A percentile compares a stretch with the other conserved stretches of the same genome.
phyloP scores from a whole-genome alignment of 2,113 vertebrate genomes.

The Charina bottae region DNA sequence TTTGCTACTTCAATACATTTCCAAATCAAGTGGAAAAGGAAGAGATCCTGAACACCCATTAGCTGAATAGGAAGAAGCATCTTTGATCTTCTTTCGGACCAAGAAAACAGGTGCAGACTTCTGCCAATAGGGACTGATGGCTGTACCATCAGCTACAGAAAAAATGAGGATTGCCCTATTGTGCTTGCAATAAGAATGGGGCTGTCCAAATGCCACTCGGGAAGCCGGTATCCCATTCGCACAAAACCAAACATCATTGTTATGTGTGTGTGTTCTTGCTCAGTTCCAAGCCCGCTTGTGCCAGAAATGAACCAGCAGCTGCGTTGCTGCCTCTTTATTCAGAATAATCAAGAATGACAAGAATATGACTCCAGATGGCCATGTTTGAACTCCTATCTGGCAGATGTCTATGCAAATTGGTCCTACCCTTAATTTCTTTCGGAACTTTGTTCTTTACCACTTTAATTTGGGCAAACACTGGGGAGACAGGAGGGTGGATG shows the following conservation, averaged over 20 bases:
- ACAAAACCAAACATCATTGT: fast-evolving
- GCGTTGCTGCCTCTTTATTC: conserved; percentile 56
- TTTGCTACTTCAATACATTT: neutral
- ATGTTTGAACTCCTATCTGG: conserved; percentile 65
- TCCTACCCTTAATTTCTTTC: conserved; percentile 73
- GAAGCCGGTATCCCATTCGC: neutral
- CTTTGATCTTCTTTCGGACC: neutral
- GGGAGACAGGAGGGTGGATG: conserved; percentile 16
- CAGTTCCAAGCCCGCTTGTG: conserved; percentile 52
- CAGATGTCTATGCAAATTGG: conserved; percentile 75
- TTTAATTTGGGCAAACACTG: conserved; percentile 62
- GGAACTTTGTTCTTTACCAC: conserved; percentile 73
- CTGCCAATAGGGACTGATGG: too few species aligned
- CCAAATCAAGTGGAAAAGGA: too few species aligned
- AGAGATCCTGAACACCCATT: neutral
- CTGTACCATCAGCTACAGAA: neutral
- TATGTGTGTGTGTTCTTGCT: conserved; percentile 1
- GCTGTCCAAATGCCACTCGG: conserved; percentile 41
- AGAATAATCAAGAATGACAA: conserved; percentile 66
- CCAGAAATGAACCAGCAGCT: conserved; percentile 60
- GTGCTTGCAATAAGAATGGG: neutral
- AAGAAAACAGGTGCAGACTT: neutral
- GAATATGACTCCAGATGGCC: conserved; percentile 65
- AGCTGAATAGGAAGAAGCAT: neutral
- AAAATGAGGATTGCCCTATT: neutral